Base-by-base conservation (phyloP, 2,797 vertebrate genomes). In the Limnodromus scolopaceus region DNA sequence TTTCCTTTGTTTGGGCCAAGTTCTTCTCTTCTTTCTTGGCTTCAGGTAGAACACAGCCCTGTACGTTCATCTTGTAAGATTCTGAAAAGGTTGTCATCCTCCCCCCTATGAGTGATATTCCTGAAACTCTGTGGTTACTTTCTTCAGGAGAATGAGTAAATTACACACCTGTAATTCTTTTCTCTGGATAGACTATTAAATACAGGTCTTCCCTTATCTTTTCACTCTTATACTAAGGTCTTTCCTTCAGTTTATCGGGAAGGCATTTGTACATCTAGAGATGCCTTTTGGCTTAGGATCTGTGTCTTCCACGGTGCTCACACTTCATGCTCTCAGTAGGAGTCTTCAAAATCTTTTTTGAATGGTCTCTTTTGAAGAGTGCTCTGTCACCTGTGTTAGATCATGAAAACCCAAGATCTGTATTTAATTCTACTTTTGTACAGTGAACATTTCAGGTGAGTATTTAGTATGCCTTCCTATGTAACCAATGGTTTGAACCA, bases 291-390 rank as follows among this genome's bases (percentile, higher is more conserved):
- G 45, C 43, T 86, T 80, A 51, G 57, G 51, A 28, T 66, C 32
- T 60, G 10, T 53, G 54, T 64, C 45, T 84, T 89, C 8, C 13
- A n/a, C 48, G 51, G 45, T 39, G 54, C 24, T 45, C 0, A 3
- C 55, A 41, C 27, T 83, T 72, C 34, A 8, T 71, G 19, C 17
- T 82, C 34, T 77, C 69, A 75, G 27, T 34, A 55, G 53, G n/a
- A 60, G 34, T 8, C 68, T 74, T 69, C 4, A 24, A 75, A 89
- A 41, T 9, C 49, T 63, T 66, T 75, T 89, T 82, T 75, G 90
- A 96, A 95, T 74, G 64, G 25, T 96, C 92, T 96, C 88, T 97
- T 77, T 85, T 95, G 93, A 89, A 94, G 94, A 96, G 80, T 94
- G 83, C 84, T 94, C 83, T 76, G 30, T 68, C 54, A 79, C 34